Base-by-base conservation (phyloP, 1,140 invertebrate genomes). In the Panagrolaimus sp. region DNA sequence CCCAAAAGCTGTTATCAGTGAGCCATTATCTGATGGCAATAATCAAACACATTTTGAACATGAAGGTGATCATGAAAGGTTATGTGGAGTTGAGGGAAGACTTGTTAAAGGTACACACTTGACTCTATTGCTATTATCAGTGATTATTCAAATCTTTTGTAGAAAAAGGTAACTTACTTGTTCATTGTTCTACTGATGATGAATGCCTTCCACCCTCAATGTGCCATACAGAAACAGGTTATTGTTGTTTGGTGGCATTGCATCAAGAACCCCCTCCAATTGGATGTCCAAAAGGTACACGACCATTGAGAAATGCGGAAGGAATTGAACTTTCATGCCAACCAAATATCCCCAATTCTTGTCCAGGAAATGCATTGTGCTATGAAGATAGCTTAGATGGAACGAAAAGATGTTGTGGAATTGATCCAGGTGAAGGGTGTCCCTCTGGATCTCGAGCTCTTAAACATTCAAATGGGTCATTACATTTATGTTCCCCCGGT, bases 221-320 rank as follows among this genome's bases (percentile, higher is more conserved):
- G 42, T 77, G 75, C 66, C 63, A 73, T 38, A 46, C 27, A 1
- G 31, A 38, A 38, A 57, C 43, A 20, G 67, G 73, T 14, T 72
- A 62, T 16, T 77, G 75, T 25, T 77, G 75, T 51, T 51, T 74
- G 11, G 47, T 77, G 23, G 69, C 75, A 3, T 64, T 77, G 2
- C 27, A 72, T 63, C 74, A 77, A 31, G 76, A 75, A 42, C 45
- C 76, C 3, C 75, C 75, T 13, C 75, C 76, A 25, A 65, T 78
- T 38, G 76, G 76, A 65, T 78, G 76, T 51, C 76, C 76, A 13
- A 79, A 76, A 43, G 77, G 77, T n/a, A 67, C 57, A 11, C 16
- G 67, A 27, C 46, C 69, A 9, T 62, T 72, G 1, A 53, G 71
- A 27, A 72, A 70, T 47, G 38, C 44, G 20, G 43, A 63, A 27